Percentiles rank a stretch among this genome's conserved stretches.
These are phyloP conservation scores for Perdix hodgsoniae DNA, from an alignment of 2,797 vertebrate genomes.

Conservation along the genomic window DNA sequence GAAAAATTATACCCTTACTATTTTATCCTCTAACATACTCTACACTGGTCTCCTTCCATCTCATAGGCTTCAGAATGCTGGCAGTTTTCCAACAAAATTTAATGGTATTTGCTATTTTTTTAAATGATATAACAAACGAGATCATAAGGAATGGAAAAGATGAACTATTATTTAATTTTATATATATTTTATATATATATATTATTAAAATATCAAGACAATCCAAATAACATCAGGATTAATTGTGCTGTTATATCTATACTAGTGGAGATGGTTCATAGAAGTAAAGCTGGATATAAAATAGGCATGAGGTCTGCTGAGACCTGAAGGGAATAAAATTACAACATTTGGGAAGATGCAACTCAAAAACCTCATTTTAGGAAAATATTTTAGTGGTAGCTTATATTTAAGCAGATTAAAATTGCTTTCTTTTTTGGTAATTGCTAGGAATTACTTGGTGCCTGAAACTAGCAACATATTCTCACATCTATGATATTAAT, in stretches of 20 bases:
- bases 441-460: not conserved
- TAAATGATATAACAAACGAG: not conserved
- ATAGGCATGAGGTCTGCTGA: not conserved
- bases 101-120: not conserved
- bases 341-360: not conserved
- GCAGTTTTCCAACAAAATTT: not conserved
- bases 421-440: not conserved
- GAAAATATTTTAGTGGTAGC: not conserved
- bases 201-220: not conserved
- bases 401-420: not conserved
- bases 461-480: not conserved
- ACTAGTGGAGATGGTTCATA: not conserved
- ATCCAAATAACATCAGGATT: not conserved
- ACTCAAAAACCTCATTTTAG: not conserved
- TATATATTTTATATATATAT: too few species aligned
- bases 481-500: not conserved
- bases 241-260: not conserved
- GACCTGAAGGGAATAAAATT: too few species aligned
- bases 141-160: not conserved
- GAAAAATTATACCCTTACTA: conserved; percentile 9
- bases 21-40: not conserved
- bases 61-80: not conserved
- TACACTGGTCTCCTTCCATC: not conserved
- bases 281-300: not conserved
- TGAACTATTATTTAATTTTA: not conserved